phyloP scores from a whole-genome alignment of 2,113 vertebrate genomes.

The Columba janthina region DNA sequence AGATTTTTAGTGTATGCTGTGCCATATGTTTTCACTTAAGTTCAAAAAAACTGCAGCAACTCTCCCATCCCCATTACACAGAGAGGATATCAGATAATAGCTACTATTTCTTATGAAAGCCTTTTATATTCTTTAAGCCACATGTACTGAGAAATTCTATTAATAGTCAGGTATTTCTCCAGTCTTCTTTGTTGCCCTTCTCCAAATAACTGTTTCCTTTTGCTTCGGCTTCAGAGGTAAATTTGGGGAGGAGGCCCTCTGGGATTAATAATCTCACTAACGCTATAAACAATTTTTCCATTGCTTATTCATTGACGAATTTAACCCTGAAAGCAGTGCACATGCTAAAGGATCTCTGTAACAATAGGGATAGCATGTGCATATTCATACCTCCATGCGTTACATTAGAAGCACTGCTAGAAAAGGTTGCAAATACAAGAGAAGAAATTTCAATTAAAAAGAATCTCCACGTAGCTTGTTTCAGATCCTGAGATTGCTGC shows the following conservation, averaged over 20 bases:
- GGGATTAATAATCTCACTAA: conserved; percentile 48
- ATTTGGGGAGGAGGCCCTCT: conserved; percentile 21
- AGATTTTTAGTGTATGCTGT: neutral
- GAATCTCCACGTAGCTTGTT: fast-evolving
- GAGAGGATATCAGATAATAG: conserved; percentile 33
- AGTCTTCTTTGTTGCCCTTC: conserved; percentile 26
- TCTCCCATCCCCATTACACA: neutral
- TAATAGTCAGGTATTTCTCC: conserved; percentile 59
- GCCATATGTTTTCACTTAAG: conserved; percentile 41
- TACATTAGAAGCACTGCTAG: neutral
- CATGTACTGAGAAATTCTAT: conserved; percentile 55
- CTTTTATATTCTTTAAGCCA: conserved; percentile 27
- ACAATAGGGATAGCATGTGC: neutral
- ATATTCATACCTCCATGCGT: neutral
- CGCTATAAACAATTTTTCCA: conserved; percentile 36
- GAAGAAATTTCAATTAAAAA: neutral
- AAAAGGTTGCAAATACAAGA: neutral
- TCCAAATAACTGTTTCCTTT: conserved; percentile 52
- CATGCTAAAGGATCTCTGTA: neutral
- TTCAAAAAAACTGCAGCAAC: neutral
- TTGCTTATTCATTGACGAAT: conserved; percentile 40
- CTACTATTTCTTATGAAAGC: conserved; percentile 32
- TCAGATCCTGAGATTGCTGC: neutral
- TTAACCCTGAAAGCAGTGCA: conserved; percentile 17
- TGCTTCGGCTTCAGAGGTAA: conserved; percentile 52